Percentiles rank a stretch among this genome's conserved stretches.
Conservation (phyloP, 92 coral and sea anemone genomes). For the Pocillopora grandis region DNA sequence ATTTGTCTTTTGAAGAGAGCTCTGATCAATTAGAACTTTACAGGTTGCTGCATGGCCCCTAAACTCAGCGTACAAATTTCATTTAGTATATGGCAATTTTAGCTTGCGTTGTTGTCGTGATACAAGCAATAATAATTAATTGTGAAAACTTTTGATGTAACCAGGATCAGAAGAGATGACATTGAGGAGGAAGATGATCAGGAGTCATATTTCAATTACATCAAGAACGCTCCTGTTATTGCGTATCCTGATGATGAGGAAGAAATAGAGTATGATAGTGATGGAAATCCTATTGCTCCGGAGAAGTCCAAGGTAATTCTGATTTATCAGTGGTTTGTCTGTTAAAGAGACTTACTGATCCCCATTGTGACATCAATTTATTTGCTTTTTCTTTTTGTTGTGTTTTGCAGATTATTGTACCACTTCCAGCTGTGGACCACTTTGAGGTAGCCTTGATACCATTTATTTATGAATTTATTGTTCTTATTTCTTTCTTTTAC, state of each 20-base stretch:
- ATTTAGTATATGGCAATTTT: too few species aligned
- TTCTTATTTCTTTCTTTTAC: background rate
- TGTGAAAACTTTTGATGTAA: too few species aligned
- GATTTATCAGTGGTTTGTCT: too few species aligned
- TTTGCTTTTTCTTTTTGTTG: background rate
- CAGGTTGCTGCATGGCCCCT: too few species aligned
- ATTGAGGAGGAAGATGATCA: constrained; percentile 98
- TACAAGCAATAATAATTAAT: background rate
- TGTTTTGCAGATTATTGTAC: constrained; percentile 81
- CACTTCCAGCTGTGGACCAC: constrained; percentile 94
- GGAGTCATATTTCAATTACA: constrained; percentile 92
- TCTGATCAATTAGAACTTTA: too few species aligned
- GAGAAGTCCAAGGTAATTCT: constrained; percentile 87
- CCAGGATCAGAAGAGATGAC: constrained; percentile 89
- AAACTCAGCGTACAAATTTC: too few species aligned
- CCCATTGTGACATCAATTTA: background rate
- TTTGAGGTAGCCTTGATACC: constrained; percentile 68
- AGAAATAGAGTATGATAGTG: constrained; percentile 97
- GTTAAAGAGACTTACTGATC: background rate
- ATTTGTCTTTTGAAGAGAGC: too few species aligned
- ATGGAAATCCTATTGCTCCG: constrained; percentile 98
- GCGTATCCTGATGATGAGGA: constrained; percentile 94
- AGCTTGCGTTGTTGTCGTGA: too few species aligned
- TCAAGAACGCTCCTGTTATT: constrained; percentile 90
- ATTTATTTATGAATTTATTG: background rate